Conservation (phyloP, 1,140 invertebrate species). For the Microplitis demolitor region DNA sequence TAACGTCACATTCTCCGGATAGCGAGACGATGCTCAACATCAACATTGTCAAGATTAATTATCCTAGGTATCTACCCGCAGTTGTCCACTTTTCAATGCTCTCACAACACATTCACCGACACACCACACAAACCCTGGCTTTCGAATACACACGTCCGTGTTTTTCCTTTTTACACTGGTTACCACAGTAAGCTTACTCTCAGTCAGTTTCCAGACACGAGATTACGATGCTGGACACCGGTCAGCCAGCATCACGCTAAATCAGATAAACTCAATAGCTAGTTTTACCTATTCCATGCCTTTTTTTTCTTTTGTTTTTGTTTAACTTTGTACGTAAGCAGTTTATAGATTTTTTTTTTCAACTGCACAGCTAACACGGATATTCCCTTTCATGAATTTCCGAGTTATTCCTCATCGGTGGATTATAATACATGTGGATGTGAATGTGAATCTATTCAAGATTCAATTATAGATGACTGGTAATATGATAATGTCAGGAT, state of each 20-base stretch:
- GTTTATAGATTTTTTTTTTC: background rate
- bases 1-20: slow-evolving; percentile 36
- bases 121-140: too few species aligned
- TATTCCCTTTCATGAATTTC: background rate
- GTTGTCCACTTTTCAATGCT: slow-evolving; percentile 23
- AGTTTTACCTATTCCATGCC: background rate
- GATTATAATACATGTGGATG: slow-evolving; percentile 15
- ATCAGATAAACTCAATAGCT: slow-evolving; percentile 24
- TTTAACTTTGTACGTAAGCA: background rate
- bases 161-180: slow-evolving; percentile 14
- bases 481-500: slow-evolving; percentile 13
- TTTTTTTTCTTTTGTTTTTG: background rate
- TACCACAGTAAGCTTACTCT: background rate
- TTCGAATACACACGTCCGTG: background rate
- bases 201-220: slow-evolving; percentile 13
- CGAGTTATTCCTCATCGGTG: background rate
- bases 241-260: background rate
- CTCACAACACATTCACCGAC: background rate
- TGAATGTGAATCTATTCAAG: background rate
- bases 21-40: slow-evolving; percentile 29
- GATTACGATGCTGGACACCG: slow-evolving; percentile 1
- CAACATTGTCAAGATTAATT: slow-evolving; percentile 47
- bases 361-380: background rate
- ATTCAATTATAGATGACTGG: slow-evolving; percentile 18
- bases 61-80: slow-evolving; percentile 5